Evolutionary conservation across 2,888 invertebrate genomes (phyloP).

Genomic region (Andrena trimmerana): DNA sequence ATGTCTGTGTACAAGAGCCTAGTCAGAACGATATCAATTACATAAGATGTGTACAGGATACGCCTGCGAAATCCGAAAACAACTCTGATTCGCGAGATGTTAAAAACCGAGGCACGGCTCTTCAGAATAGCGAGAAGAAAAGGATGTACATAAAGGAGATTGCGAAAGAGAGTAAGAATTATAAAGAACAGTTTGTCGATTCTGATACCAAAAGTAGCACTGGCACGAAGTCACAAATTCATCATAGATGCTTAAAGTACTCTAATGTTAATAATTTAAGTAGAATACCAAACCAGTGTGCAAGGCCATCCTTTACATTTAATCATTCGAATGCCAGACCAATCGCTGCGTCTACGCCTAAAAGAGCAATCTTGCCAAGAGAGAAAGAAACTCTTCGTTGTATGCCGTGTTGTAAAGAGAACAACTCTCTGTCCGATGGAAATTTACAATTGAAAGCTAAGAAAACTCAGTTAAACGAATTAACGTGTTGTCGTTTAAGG

Average conservation of each 20-base stretch:
- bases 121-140: slow-evolving; percentile 5
- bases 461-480: not conserved
- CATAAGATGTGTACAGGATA: not conserved
- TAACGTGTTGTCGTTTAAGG: not conserved
- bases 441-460: not conserved
- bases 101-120: not conserved
- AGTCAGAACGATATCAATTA: not conserved
- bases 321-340: slow-evolving; percentile 2
- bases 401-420: not conserved
- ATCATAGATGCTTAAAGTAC: not conserved
- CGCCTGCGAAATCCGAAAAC: not conserved
- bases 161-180: not conserved
- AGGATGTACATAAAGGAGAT: not conserved
- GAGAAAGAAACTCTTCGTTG: not conserved
- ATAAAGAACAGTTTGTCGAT: not conserved
- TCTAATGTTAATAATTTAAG: not conserved
- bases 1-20: slow-evolving; percentile 36
- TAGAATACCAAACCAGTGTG: not conserved
- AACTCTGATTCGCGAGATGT: not conserved
- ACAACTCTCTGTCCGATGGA: not conserved
- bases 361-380: not conserved
- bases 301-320: not conserved
- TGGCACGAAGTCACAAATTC: not conserved
- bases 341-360: not conserved
- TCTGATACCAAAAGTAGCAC: not conserved